phyloP scores from a whole-genome alignment of 2,113 vertebrate species.

The Myrmecobius fasciatus region DNA sequence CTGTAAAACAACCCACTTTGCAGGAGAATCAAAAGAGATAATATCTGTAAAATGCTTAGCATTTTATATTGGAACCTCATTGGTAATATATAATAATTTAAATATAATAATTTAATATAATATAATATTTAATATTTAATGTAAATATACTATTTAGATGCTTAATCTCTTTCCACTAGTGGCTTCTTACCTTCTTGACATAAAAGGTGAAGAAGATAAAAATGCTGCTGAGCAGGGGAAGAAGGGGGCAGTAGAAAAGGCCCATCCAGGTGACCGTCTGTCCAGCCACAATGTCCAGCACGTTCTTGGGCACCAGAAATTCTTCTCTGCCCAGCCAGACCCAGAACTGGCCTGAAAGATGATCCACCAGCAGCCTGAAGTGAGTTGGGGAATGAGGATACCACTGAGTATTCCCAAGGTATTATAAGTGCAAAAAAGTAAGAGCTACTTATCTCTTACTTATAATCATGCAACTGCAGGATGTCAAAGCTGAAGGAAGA shows the following conservation, averaged over 20 bases:
- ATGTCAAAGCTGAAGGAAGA: not conserved
- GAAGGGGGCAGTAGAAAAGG: conserved; percentile 90
- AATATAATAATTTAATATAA: too few relatives aligned
- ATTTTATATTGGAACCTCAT: not conserved
- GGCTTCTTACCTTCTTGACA: conserved; percentile 87
- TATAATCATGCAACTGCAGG: not conserved
- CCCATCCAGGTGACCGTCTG: conserved; percentile 91
- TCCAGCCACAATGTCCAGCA: conserved; percentile 88
- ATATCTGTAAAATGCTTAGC: not conserved
- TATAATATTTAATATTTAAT: too few relatives aligned
- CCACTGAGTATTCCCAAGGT: not conserved
- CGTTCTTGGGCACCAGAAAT: conserved; percentile 88
- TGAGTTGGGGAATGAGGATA: not conserved
- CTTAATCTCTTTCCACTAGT: fast-evolving
- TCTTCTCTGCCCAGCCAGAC: conserved; percentile 81
- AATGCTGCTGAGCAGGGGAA: conserved; percentile 86
- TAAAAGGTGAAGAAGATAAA: conserved; percentile 87
- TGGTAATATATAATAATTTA: not conserved
- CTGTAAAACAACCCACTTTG: not conserved
- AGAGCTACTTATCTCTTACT: not conserved
- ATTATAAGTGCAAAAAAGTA: not conserved
- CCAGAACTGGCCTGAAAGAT: conserved; percentile 75
- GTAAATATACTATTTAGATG: not conserved
- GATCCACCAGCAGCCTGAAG: conserved; percentile 85
- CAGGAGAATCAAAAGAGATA: not conserved